Conservation (phyloP, 2,113 vertebrate genomes). For the Pituophis catenifer region DNA sequence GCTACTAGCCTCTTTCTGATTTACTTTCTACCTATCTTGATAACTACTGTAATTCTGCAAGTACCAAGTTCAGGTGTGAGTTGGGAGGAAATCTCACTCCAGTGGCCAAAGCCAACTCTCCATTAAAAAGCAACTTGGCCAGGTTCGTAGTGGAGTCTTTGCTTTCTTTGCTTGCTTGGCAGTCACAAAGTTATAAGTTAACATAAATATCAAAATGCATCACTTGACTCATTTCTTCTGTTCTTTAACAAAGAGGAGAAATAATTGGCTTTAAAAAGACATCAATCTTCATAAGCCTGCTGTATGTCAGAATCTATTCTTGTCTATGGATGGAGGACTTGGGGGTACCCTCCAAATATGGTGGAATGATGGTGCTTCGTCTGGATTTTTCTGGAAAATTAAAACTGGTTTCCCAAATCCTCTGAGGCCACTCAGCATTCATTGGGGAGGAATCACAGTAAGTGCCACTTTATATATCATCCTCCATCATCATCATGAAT, state of each 20-base stretch:
- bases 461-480: too few relatives aligned
- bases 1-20: neutral
- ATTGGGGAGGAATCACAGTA: too few relatives aligned
- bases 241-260: neutral
- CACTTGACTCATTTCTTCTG: neutral
- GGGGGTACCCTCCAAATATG: neutral
- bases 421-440: neutral
- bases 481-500: too few relatives aligned
- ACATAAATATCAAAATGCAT: neutral
- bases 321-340: too few relatives aligned
- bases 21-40: neutral
- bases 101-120: neutral
- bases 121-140: neutral
- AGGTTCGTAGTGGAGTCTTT: neutral
- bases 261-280: neutral
- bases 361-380: neutral
- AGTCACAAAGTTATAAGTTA: neutral
- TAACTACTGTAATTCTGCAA: neutral
- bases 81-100: neutral
- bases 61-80: neutral
- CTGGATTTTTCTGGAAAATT: neutral
- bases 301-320: neutral
- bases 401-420: neutral
- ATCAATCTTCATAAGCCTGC: neutral
- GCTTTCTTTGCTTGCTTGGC: neutral